A percentile compares a stretch with the other conserved stretches of the same genome.
Evolutionary conservation across 2,797 vertebrate genomes (phyloP).

Genomic region (Syngnathus acus): DNA sequence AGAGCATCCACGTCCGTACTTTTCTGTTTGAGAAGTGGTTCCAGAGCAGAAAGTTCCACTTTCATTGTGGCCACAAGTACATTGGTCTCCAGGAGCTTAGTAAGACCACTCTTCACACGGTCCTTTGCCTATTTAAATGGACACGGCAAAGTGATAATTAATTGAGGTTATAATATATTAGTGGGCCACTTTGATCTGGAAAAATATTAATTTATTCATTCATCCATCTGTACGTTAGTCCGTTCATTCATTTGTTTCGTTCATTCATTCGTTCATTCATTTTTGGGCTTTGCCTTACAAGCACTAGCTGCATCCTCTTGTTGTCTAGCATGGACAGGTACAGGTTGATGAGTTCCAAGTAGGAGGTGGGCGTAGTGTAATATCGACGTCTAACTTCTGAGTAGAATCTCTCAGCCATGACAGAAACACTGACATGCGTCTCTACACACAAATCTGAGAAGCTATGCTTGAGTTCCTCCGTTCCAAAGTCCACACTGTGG

Average conservation of each 20-base stretch:
- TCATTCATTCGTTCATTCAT: not conserved
- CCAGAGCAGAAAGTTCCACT: constrained; percentile 76
- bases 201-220: too few species aligned
- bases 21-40: constrained; percentile 77
- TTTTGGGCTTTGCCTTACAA: constrained; percentile 51
- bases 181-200: not conserved
- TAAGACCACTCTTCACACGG: constrained; percentile 78
- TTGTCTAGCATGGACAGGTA: constrained; percentile 76
- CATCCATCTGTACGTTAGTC: too few species aligned
- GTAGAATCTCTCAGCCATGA: constrained; percentile 78
- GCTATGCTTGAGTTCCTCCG: constrained; percentile 66
- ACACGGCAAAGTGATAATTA: not conserved
- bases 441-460: constrained; percentile 81
- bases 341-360: constrained; percentile 84
- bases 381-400: constrained; percentile 74
- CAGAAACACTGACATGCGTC: constrained; percentile 75
- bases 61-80: constrained; percentile 80
- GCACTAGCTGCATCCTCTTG: constrained; percentile 72
- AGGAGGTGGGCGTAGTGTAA: constrained; percentile 85
- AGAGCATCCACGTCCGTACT: constrained; percentile 74
- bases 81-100: constrained; percentile 79
- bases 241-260: too few species aligned
- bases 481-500: constrained; percentile 68
- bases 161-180: too few species aligned
- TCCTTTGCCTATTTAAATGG: constrained; percentile 66